A percentile compares a stretch with the other conserved stretches of the same genome.
These are phyloP conservation scores for Monoplex corrugatus DNA, from an alignment of 2,888 invertebrate species.

Conservation along the genomic window DNA sequence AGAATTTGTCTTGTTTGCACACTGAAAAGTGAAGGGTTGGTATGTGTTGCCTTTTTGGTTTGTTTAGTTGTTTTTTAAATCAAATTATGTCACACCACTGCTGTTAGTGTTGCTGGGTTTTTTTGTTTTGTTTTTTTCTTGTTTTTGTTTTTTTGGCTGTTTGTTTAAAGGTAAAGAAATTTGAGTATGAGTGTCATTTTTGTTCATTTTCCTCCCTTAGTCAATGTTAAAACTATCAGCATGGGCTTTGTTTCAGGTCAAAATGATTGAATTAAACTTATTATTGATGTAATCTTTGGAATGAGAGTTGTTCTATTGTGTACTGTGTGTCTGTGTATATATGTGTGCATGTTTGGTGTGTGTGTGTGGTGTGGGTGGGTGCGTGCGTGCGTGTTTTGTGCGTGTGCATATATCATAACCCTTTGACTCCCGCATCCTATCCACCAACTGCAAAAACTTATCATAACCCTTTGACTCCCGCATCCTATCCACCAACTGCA, in stretches of 20 bases:
- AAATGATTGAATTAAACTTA: conserved; percentile 23
- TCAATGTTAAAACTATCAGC: background rate
- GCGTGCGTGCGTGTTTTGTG: background rate
- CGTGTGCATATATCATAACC: background rate
- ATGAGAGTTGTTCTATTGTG: background rate
- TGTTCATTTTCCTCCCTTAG: background rate
- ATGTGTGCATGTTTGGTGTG: background rate
- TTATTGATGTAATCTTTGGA: conserved; percentile 2
- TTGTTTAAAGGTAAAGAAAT: no score
- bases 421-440: no score
- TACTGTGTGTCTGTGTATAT: background rate
- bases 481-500: no score
- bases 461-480: no score
- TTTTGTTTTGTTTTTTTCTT: background rate
- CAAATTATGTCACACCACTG: background rate
- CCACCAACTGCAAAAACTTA: no score
- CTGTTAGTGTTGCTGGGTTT: background rate
- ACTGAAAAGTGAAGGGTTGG: background rate
- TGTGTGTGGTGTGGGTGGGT: background rate
- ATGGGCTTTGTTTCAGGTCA: background rate
- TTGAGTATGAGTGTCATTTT: background rate
- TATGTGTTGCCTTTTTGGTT: no score
- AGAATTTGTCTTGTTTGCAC: background rate
- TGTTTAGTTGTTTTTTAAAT: no score
- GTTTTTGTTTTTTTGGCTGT: no score